phyloP scores from a whole-genome alignment of 2,113 vertebrate species.

The Panurus biarmicus region DNA sequence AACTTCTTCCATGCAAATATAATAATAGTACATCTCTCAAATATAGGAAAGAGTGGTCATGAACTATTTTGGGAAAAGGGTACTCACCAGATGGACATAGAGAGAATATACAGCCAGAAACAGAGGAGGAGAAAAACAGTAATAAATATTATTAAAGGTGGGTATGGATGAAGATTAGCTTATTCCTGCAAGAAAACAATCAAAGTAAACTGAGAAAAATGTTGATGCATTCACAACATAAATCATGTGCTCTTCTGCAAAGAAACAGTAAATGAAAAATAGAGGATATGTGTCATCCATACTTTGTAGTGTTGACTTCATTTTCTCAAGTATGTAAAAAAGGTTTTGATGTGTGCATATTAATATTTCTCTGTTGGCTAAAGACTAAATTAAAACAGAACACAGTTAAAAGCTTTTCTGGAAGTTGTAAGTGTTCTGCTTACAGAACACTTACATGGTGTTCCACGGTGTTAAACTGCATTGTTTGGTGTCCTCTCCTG shows the following conservation, averaged over 20 bases:
- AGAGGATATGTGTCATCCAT: background rate
- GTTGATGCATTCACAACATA: background rate
- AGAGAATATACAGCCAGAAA: constrained; percentile 8
- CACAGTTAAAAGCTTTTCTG: background rate
- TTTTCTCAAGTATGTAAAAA: background rate
- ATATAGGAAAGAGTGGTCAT: background rate
- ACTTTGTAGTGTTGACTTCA: background rate
- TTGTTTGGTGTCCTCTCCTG: background rate
- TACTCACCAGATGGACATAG: constrained; percentile 26
- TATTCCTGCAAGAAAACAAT: background rate
- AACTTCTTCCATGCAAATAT: background rate
- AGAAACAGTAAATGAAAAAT: background rate
- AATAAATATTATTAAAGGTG: constrained; percentile 34
- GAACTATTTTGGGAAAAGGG: constrained; percentile 4
- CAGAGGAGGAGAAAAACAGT: background rate
- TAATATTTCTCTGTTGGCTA: background rate
- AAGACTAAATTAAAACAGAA: background rate
- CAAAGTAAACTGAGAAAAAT: constrained; percentile 3
- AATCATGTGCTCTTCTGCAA: background rate
- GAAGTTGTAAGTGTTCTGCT: background rate
- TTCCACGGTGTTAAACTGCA: background rate
- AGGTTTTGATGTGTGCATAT: background rate
- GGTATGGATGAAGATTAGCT: background rate
- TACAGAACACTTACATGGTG: too few species aligned
- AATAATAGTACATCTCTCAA: constrained; percentile 1